phyloP scores from a whole-genome alignment of 2,113 vertebrate species.

The Eleginops maclovinus region DNA sequence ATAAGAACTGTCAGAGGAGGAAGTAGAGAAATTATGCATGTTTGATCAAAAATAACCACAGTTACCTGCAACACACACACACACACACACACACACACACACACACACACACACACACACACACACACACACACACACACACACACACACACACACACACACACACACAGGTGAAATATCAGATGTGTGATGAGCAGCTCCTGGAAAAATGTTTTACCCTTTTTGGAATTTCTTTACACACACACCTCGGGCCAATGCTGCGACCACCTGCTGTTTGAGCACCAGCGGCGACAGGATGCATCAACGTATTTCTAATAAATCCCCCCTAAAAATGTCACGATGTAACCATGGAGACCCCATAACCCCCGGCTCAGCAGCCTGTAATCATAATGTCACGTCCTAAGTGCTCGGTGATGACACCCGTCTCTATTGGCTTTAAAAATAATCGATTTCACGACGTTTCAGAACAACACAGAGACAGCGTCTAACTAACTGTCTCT shows the following conservation, averaged over 20 bases:
- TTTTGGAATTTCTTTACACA: neutral
- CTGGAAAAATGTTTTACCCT: slow-evolving; percentile 38
- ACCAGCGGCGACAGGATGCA: neutral
- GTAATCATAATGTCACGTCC: slow-evolving; percentile 9
- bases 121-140: slow-evolving; percentile 27
- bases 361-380: slow-evolving; percentile 22
- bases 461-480: neutral
- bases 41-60: slow-evolving; percentile 62
- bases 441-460: slow-evolving; percentile 5
- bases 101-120: slow-evolving; percentile 19
- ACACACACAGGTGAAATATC: neutral
- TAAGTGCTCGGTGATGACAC: neutral
- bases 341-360: slow-evolving; percentile 42
- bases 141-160: slow-evolving; percentile 34
- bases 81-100: slow-evolving; percentile 33
- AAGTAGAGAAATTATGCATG: slow-evolving; percentile 78
- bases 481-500: neutral
- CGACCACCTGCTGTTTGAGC: slow-evolving; percentile 42
- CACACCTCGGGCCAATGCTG: neutral
- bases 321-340: slow-evolving; percentile 39
- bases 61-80: slow-evolving; percentile 59
- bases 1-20: slow-evolving; percentile 53
- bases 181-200: slow-evolving; percentile 61
- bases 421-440: neutral
- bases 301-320: slow-evolving; percentile 34